Base-by-base conservation (phyloP, 2,888 invertebrate species). In the Drosophila eohydei region DNA sequence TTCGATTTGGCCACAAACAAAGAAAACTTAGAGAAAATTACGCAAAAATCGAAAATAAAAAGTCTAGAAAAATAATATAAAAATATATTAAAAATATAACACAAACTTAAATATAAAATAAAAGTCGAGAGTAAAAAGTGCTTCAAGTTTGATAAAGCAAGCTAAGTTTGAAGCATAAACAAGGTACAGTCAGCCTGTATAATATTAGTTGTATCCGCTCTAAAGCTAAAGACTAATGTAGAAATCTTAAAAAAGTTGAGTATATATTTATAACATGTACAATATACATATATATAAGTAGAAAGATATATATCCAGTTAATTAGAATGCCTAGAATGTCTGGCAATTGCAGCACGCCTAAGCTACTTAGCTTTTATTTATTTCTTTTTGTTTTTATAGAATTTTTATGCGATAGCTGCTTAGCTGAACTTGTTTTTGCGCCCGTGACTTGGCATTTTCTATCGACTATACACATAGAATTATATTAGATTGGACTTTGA, bases 401-500 rank as follows among this genome's bases (percentile, higher is more conserved):
- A 36, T 48, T 84, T 71, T 72, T 58, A 71, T 73, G 76, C 64
- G 73, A 71, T 59, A 55, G 50, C 69, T 67, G 71, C 44, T 62
- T 74, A 5, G 59, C 40, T 52, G 36, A 59, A 36, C 73, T 74
- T 66, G 60, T 67, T 60, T 52, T 52, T 26, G 51, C 7, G 51
- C 7, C 28, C 88, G 73, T 85, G 84, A 85, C 72, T 85, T 64
- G 81, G 74, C 88, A 80, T 61, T 87, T 71, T 54, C 61, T 64
- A 78, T 55, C 41, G 52, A 58, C 55, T 70, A 54, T 52, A 66
- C 63, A 58, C 61, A 30, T 36, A 55, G 44, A 54, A 43, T 50
- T 48, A 16, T 58, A 32, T 52, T 52, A 56, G 65, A 59, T 65
- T 89, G 84, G 77, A 82, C 84, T 88, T 89, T 88, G 88, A 76